Conservation (phyloP, 2,888 invertebrate genomes). For the Drepanosiphum platanoidis region DNA sequence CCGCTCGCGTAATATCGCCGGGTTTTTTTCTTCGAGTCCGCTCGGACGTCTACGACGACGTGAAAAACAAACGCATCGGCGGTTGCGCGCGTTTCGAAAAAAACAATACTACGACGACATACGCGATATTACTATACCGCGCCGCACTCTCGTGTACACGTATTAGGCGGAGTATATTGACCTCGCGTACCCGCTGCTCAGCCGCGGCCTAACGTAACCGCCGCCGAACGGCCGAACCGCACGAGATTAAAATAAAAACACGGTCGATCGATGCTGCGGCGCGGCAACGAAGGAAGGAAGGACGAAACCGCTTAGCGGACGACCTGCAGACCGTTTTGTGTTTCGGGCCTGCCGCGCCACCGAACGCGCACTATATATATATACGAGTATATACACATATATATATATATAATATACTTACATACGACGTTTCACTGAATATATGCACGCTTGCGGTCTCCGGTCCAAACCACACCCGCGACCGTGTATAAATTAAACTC, state of each 20-base stretch:
- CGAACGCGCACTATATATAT: too few species aligned
- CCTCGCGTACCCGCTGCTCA: neutral
- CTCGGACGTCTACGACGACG: too few species aligned
- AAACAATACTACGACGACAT: too few species aligned
- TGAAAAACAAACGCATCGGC: too few species aligned
- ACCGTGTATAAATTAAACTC: conserved; percentile 42
- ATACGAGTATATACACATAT: neutral
- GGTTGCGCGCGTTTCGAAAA: too few species aligned
- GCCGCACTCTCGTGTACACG: too few species aligned
- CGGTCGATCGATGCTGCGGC: conserved; percentile 3
- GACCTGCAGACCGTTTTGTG: neutral
- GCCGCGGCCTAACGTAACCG: neutral
- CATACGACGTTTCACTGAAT: too few species aligned
- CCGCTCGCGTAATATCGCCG: too few species aligned
- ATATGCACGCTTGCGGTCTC: conserved; percentile 29
- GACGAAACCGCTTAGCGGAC: conserved; percentile 14
- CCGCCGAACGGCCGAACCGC: conserved; percentile 22
- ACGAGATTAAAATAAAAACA: conserved; percentile 25
- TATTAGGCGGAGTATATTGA: neutral
- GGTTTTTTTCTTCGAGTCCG: too few species aligned
- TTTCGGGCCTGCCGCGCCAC: neutral
- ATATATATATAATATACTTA: neutral
- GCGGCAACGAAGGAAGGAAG: neutral
- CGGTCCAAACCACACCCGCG: conserved; percentile 33
- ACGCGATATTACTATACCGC: too few species aligned